phyloP scores from a whole-genome alignment of 2,888 invertebrate genomes.

The Drosophila anomalata region DNA sequence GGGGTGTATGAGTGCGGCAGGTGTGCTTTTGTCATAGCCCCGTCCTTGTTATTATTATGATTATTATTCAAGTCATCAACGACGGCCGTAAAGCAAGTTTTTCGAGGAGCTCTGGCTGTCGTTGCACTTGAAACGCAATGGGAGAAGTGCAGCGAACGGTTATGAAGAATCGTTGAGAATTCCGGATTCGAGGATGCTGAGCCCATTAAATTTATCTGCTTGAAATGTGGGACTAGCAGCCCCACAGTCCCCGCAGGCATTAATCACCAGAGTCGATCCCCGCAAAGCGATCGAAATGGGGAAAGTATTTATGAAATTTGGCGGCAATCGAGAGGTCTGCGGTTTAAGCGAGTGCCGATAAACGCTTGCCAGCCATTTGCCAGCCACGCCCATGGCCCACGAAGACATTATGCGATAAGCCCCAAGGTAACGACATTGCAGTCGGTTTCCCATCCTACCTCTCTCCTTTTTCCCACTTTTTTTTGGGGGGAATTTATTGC shows the following conservation, averaged over 20 bases:
- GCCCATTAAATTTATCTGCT: conserved; percentile 76
- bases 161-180: conserved; percentile 53
- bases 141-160: conserved; percentile 60
- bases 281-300: conserved; percentile 10
- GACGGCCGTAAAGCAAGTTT: conserved; percentile 68
- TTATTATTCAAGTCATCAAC: conserved; percentile 80
- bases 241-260: conserved; percentile 22
- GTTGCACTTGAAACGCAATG: conserved; percentile 64
- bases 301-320: conserved; percentile 65
- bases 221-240: conserved; percentile 44
- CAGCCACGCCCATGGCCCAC: conserved; percentile 39
- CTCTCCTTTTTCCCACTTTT: not conserved
- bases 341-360: conserved; percentile 59
- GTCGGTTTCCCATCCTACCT: conserved; percentile 4
- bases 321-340: conserved; percentile 24
- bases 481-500: conserved; percentile 66
- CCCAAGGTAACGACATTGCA: conserved; percentile 76
- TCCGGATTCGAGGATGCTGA: conserved; percentile 47
- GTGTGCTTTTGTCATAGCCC: conserved; percentile 74
- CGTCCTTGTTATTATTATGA: conserved; percentile 81
- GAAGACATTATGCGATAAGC: conserved; percentile 71
- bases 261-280: conserved; percentile 50
- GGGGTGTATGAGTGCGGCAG: conserved; percentile 51
- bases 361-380: conserved; percentile 64
- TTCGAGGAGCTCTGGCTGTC: conserved; percentile 51